Base-by-base conservation (phyloP, 1,140 invertebrate genomes). In the Theocolax elegans region DNA sequence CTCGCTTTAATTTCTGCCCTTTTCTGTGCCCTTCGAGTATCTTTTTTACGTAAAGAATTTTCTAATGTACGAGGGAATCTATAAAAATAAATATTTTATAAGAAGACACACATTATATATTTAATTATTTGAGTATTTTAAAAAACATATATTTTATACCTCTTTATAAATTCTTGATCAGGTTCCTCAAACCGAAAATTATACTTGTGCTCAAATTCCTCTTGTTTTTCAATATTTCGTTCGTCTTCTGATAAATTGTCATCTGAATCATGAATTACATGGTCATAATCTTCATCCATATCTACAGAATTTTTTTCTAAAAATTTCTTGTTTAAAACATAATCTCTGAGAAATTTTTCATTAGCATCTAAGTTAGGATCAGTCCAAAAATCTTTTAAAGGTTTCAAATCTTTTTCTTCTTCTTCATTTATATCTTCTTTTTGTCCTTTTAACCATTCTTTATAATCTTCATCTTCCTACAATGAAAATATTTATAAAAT, bases 161-260 rank as follows among this genome's bases (percentile, higher is more conserved):
- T 89, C 83, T 86, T 86, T 12, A 96, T 92, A 88, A 97, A 97
- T 76, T 98, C 94, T 58, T 92, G 89, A 86, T 98, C 97, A 0
- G 97, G 97, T 85, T 99, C 96, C 86, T 99, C 96, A 86, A 94
- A 99, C 75, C 97, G 89, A 82, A 97, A 98, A 86, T 99, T 98
- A 80, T 93, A 99, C 79, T 98, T 97, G 35, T 94, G 89, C 79
- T 99, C 97, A 88, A 98, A 99, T 83, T 94, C 89, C 51, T 95
- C 94, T 80, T 96, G 94, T 76, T 92, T 89, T 74, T 93, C 90
- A 15, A 95, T 87, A 72, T 90, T 89, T 73, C 89, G 85, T 79
- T 97, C 95, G 83, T 97, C 94, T 72, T 93, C 94, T 1, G 92
- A 94, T 62, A 94, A 84, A 71, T 91, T 90, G 51, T 90, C 90